Base-by-base conservation (phyloP, 2,797 vertebrate species). In the Sparus aurata region DNA sequence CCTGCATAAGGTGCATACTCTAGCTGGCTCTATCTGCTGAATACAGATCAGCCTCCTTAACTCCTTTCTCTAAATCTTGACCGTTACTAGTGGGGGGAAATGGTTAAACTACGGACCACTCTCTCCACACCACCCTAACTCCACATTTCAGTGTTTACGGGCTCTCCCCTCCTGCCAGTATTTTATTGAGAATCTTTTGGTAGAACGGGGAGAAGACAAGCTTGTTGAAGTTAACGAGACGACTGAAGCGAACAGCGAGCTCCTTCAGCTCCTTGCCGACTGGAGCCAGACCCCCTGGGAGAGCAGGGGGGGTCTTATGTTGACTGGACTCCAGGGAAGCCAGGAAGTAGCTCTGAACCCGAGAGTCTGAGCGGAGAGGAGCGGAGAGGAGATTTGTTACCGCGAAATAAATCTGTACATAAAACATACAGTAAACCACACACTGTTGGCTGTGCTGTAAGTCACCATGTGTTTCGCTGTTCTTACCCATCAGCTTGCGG, bases 121-220 rank as follows among this genome's bases (percentile, higher is more conserved):
- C 45, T 60, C 38, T 59, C 66, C 30, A 45, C 69, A 12, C 57
- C 13, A 16, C 47, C 38, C 41, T 57, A 20, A 41, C 46, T 50
- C 62, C 60, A 46, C 25, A 30, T 5, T 50, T 27, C 13, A 18
- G 18, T 11, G 23, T 72, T 89, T 87, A 93, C 11, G 65, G 84
- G 41, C 84, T 72, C 75, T 90, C 92, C 30, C 67, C 91, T 43
- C 90, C 83, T 58, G 89, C 78, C 75, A 97, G 85, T 57, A 96
- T 87, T 73, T 95, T 96, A 78, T 94, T 93, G 49, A 99, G 95
- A 84, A 98, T 87, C n/a, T 91, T 96, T 60, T 97, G 96, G 27
- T 99, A 99, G 92, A 97, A 98, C 5, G 98, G 97, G 30, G 97
- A 97, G 91, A 98, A 99, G 84, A 99, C 98, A 89, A 98, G 95